phyloP scores from a whole-genome alignment of 2,888 invertebrate species.

The Acanthosoma haemorrhoidale region DNA sequence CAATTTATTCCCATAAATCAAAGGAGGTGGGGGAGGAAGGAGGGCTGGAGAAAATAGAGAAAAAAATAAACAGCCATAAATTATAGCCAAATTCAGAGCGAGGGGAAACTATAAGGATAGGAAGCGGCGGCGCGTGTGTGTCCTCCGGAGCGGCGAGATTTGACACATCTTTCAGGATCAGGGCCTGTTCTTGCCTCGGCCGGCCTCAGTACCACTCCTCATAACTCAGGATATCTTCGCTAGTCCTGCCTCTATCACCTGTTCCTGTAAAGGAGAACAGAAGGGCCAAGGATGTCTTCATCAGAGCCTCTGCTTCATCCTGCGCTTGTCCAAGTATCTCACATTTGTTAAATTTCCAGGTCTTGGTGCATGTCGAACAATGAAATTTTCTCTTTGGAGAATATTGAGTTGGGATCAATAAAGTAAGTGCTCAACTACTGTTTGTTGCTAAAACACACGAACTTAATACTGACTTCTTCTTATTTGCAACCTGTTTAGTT shows the following conservation, averaged over 20 bases:
- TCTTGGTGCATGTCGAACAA: too few relatives aligned
- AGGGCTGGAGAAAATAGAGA: background rate
- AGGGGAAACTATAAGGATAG: background rate
- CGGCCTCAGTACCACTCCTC: background rate
- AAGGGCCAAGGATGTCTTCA: background rate
- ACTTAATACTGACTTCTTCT: too few relatives aligned
- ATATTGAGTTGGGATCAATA: too few relatives aligned
- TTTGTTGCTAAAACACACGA: too few relatives aligned
- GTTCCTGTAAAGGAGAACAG: background rate
- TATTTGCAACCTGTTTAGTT: too few relatives aligned
- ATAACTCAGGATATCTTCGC: background rate
- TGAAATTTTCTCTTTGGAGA: too few relatives aligned
- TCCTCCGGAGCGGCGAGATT: background rate
- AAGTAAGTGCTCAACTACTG: too few relatives aligned
- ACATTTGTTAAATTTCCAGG: too few relatives aligned
- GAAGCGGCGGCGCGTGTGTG: background rate
- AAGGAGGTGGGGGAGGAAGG: background rate
- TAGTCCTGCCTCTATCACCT: background rate
- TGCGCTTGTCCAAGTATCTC: too few relatives aligned
- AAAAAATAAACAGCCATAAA: background rate
- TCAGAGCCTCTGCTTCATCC: background rate
- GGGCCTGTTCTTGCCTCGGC: background rate
- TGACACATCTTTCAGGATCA: conserved; percentile 3
- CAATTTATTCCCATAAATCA: background rate
- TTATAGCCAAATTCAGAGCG: too few relatives aligned